A percentile compares a stretch with the other conserved stretches of the same genome.
Conservation (phyloP, 2,113 vertebrate species). For the Ceyx melanurus region DNA sequence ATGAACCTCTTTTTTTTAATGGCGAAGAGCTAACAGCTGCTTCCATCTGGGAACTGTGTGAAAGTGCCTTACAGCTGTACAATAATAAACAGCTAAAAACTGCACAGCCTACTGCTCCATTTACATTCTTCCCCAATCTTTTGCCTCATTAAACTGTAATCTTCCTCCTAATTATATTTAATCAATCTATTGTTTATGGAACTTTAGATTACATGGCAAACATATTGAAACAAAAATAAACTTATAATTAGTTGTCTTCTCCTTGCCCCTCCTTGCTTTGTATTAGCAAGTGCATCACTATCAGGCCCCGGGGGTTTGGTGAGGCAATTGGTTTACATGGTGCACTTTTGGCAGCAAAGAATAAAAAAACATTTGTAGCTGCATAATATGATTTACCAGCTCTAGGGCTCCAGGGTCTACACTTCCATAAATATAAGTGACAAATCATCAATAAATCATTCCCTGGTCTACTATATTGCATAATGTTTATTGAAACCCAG, state of each 20-base stretch:
- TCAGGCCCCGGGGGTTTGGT: constrained; percentile 29
- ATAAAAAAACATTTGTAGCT: constrained; percentile 60
- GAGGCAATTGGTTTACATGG: constrained; percentile 46
- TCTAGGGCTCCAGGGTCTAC: constrained; percentile 70
- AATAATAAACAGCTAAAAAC: constrained; percentile 81
- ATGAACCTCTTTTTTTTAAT: constrained; percentile 48
- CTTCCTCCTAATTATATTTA: constrained; percentile 81
- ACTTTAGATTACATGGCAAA: constrained; percentile 79
- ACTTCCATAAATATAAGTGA: constrained; percentile 83
- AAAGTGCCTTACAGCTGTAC: constrained; percentile 77
- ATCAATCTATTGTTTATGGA: constrained; percentile 83
- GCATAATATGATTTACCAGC: constrained; percentile 79
- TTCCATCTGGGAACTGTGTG: constrained; percentile 77
- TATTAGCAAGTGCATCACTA: constrained; percentile 66
- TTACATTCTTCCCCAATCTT: constrained; percentile 77
- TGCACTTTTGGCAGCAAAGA: constrained; percentile 59
- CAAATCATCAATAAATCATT: constrained; percentile 85
- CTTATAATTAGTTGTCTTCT: constrained; percentile 64
- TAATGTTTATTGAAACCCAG: constrained; percentile 83
- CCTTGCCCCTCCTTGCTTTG: constrained; percentile 35
- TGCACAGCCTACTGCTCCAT: constrained; percentile 57
- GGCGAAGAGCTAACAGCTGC: constrained; percentile 70
- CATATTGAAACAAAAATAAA: constrained; percentile 77
- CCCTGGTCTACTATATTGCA: constrained; percentile 75
- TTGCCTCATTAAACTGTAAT: constrained; percentile 80